Conservation (phyloP, 2,888 invertebrate genomes). For the Lypha dubia region DNA sequence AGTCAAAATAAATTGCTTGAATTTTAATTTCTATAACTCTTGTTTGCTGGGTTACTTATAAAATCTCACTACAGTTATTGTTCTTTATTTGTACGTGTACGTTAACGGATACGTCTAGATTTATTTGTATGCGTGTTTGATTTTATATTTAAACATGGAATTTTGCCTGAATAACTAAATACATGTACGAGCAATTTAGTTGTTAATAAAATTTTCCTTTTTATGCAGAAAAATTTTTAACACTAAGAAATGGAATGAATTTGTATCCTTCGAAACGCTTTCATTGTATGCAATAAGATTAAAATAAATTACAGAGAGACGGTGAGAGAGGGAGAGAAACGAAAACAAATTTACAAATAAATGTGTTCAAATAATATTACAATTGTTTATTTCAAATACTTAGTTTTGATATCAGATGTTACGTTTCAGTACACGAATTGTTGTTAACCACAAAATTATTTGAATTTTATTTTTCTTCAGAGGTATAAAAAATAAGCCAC, state of each 20-base stretch:
- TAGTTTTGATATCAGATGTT: neutral
- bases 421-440: neutral
- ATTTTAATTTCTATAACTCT: too few relatives aligned
- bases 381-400: neutral
- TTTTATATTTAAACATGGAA: neutral
- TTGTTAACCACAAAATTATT: neutral
- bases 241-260: conserved; percentile 29
- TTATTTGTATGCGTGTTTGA: neutral
- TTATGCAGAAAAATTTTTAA: neutral
- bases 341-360: neutral
- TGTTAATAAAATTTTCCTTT: neutral
- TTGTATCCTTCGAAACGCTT: conserved; percentile 45
- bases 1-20: too few relatives aligned
- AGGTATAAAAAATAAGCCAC: neutral
- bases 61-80: neutral
- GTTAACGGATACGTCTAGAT: neutral
- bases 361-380: neutral
- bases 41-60: neutral
- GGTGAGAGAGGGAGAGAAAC: too few relatives aligned
- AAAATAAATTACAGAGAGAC: too few relatives aligned
- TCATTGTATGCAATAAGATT: conserved; percentile 43
- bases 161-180: neutral
- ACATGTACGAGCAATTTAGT: neutral
- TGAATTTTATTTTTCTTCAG: neutral
- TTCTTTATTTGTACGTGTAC: neutral